Evolutionary conservation across 1,140 invertebrate genomes (phyloP).

Genomic region (Drosophila novamexicana): DNA sequence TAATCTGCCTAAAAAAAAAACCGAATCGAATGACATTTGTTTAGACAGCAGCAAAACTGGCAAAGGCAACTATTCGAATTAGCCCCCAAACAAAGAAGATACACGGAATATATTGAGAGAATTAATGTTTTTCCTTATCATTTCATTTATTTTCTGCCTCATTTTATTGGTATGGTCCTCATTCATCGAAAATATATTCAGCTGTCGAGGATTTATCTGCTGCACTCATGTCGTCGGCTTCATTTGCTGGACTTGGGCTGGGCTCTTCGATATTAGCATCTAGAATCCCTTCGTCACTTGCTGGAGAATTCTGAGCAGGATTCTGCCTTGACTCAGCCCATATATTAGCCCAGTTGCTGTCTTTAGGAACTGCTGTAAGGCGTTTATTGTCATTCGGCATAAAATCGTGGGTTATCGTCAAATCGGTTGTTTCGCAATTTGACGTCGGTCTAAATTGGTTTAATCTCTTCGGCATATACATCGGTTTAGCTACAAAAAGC

Average conservation of each 20-base stretch:
- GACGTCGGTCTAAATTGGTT: not conserved
- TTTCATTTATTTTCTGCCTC: not conserved
- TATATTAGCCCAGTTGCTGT: not conserved
- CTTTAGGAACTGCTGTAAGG: not conserved
- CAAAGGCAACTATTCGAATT: not conserved
- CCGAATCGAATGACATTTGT: no score
- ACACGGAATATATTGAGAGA: no score
- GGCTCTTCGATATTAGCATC: not conserved
- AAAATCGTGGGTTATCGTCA: conserved; percentile 1
- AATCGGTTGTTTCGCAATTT: not conserved
- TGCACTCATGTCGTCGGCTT: no score
- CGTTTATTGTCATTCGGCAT: not conserved
- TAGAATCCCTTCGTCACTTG: no score
- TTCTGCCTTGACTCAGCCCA: not conserved
- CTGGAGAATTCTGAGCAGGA: not conserved
- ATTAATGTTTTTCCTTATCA: not conserved
- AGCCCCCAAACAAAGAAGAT: not conserved
- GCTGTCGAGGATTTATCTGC: not conserved
- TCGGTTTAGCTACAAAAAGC: not conserved
- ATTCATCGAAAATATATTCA: not conserved
- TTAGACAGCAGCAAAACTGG: no score
- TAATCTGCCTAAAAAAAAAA: no score
- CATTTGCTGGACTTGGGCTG: not conserved
- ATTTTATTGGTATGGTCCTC: not conserved
- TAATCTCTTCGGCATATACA: not conserved